Percentiles rank a stretch among this genome's conserved stretches.
Conservation (phyloP, 2,113 vertebrate genomes). For the Galeopterus variegatus region DNA sequence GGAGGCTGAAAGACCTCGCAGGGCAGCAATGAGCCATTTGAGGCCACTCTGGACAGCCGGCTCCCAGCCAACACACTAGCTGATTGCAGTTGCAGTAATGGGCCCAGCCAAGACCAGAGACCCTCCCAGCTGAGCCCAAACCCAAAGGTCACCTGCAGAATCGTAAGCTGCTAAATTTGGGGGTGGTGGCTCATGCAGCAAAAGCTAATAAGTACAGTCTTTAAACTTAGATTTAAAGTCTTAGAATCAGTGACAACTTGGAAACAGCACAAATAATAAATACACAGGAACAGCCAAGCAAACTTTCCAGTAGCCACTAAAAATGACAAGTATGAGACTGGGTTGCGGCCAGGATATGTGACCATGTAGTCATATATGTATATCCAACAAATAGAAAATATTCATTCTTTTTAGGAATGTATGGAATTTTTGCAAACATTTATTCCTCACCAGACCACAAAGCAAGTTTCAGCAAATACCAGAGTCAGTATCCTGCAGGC, state of each 20-base stretch:
- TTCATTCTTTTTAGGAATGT: not conserved
- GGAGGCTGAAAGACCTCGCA: not conserved
- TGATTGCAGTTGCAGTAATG: not conserved
- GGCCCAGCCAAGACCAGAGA: not conserved
- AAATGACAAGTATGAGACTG: not conserved
- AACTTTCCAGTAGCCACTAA: not conserved
- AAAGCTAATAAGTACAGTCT: not conserved
- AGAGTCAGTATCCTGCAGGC: not conserved
- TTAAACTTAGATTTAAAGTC: conserved; percentile 28
- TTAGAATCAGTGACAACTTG: not conserved
- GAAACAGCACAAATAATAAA: not conserved
- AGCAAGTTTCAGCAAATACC: not conserved
- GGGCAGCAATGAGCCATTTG: not conserved
- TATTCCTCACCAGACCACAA: not conserved
- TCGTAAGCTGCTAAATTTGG: not conserved
- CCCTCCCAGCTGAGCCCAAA: not conserved
- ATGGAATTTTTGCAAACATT: not conserved
- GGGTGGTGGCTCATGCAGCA: not conserved
- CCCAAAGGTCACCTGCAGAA: not conserved
- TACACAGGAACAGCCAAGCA: not conserved
- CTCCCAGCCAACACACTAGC: not conserved
- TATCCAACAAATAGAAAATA: not conserved
- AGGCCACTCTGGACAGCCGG: not conserved
- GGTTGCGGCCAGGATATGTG: not conserved
- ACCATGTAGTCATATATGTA: not conserved